These are phyloP conservation scores for Calyptomena viridis DNA, from an alignment of 2,113 vertebrate genomes.

Conservation along the genomic window DNA sequence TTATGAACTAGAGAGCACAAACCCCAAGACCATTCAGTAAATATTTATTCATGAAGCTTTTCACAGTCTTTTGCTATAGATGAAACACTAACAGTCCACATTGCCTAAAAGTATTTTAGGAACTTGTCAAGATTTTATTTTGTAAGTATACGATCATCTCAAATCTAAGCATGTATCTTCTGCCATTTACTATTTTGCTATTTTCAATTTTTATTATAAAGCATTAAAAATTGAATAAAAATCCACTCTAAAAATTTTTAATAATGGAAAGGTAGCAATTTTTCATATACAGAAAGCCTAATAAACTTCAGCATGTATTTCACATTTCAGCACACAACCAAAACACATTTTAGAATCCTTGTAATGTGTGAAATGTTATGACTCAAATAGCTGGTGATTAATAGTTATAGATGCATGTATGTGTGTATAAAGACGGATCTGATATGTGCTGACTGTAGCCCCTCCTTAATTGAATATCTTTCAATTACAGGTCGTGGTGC, in stretches of 20 bases:
- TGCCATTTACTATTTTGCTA: neutral
- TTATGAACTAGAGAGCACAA: neutral
- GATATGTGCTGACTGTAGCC: neutral
- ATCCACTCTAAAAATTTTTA: neutral
- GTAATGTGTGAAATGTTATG: neutral
- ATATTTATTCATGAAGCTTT: neutral
- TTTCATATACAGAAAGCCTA: neutral
- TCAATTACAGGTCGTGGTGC: neutral
- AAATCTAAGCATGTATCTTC: neutral
- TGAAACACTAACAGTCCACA: neutral
- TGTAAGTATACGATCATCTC: neutral
- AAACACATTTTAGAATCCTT: neutral
- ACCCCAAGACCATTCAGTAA: neutral
- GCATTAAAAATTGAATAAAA: neutral
- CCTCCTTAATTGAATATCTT: neutral
- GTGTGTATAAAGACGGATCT: neutral
- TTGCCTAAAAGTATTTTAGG: neutral
- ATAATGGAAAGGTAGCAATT: neutral
- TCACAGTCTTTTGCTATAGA: neutral
- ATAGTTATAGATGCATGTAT: neutral
- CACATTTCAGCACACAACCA: neutral
- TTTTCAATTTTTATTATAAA: neutral
- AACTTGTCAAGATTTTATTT: neutral
- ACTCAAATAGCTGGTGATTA: neutral
- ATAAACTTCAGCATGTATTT: neutral